Base-by-base conservation (phyloP, 1,140 invertebrate species). In the Stegodyphus mimosarum region DNA sequence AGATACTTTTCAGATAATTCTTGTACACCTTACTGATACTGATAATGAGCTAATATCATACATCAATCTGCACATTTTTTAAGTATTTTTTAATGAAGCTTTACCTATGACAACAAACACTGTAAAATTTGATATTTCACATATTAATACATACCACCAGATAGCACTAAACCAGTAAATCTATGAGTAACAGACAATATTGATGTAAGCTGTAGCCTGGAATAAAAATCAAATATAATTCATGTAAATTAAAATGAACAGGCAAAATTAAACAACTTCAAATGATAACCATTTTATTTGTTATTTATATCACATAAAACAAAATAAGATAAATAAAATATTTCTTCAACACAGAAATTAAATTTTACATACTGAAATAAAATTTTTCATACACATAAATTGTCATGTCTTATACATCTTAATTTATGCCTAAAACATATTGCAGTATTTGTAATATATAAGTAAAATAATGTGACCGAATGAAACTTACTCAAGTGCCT, bases 171-270 rank as follows among this genome's bases (percentile, higher is more conserved):
- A 83, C 92, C 89, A 89, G 96, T 94, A 74, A 92, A 91, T 90
- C 96, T 92, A 91, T 98, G 96, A 1, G 94, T 93, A 87, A 97
- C 92, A 9, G 96, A 97, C 77, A 97, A 89, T 67, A 94, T 89
- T 7, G 93, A 91, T 70, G 96, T 96, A 72, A 97, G 89, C 90
- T 96, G 88, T 5, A n/a, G 67, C 78, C 83, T 85, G 52, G 7
- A 50, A 69, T 18, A 7, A 80, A 80, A 49, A 71, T 52, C 52
- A 52, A n/a, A 64, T 7, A 33, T 33, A 33, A 33, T 33, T 33
- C 1, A 33, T 33, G 33, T 33, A 33, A 33, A 53, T 1, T 3
- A 63, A 13, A 72, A 81, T 53, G 15, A 50, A 17, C n/a, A 7
- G 1, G 13, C 9, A 7, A 33, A 75, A 55, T 6, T 75, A 75